phyloP scores from a whole-genome alignment of 2,888 invertebrate genomes.

The Cecidostiba fungosa region DNA sequence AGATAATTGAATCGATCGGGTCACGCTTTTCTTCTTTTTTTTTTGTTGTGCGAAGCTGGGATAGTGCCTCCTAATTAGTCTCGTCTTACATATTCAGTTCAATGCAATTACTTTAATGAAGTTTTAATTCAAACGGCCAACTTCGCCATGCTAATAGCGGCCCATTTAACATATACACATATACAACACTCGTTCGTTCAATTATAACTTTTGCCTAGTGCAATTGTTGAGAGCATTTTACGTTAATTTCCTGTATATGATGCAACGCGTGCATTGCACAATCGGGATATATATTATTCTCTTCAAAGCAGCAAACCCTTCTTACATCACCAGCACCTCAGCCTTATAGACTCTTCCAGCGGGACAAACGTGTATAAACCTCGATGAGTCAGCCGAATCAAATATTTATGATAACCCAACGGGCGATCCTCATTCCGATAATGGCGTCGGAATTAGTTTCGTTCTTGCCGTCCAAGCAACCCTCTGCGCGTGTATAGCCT shows the following conservation, averaged over 20 bases:
- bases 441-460: not conserved
- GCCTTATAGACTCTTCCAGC: not conserved
- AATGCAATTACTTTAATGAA: slow-evolving; percentile 9
- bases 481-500: not conserved
- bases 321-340: not conserved
- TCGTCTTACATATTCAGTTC: not conserved
- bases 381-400: not conserved
- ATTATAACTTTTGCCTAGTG: slow-evolving; percentile 3
- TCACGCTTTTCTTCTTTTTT: not conserved
- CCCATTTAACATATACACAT: not conserved
- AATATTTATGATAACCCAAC: not conserved
- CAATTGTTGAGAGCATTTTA: not conserved
- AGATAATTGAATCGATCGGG: not conserved
- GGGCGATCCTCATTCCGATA: not conserved
- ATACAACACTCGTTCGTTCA: not conserved
- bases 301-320: not conserved
- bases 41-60: not conserved
- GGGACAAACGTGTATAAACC: not conserved
- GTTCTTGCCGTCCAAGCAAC: not conserved
- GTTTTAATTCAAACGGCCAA: not conserved
- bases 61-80: not conserved
- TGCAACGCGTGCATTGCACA: not conserved
- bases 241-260: not conserved
- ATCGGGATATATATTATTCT: not conserved
- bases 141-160: not conserved